Percentiles rank a stretch among this genome's conserved stretches.
Conservation (phyloP, 1,140 invertebrate genomes). For the Trichonephila inaurata region DNA sequence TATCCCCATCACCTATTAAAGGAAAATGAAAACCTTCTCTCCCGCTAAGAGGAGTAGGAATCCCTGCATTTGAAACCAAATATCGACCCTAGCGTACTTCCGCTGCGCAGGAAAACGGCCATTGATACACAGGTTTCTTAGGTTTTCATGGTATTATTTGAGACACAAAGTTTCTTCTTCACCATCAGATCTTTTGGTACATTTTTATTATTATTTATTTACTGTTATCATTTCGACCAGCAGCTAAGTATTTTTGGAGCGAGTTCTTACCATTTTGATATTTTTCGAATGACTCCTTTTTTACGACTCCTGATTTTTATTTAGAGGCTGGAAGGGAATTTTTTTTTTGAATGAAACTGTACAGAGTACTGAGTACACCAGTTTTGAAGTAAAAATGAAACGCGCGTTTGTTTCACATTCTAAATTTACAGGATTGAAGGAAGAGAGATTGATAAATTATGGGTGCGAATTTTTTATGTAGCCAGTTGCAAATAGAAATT, state of each 20-base stretch:
- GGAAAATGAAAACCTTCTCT: slow-evolving; percentile 28
- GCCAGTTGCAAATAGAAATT: not conserved
- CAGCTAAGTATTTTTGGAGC: slow-evolving; percentile 16
- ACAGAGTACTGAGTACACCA: no score
- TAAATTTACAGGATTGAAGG: not conserved
- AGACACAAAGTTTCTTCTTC: not conserved
- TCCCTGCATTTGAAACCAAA: slow-evolving; percentile 40
- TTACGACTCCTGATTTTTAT: slow-evolving; percentile 14
- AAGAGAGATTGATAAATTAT: not conserved
- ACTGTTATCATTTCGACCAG: not conserved
- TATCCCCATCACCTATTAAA: slow-evolving; percentile 1
- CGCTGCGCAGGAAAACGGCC: slow-evolving; percentile 6
- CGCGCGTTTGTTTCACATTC: slow-evolving; percentile 27
- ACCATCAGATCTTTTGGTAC: not conserved
- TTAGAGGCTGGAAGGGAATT: not conserved
- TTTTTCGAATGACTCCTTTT: slow-evolving; percentile 14
- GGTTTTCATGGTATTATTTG: slow-evolving; percentile 5
- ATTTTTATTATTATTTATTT: slow-evolving; percentile 25
- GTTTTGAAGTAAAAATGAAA: not conserved
- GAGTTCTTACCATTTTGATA: slow-evolving; percentile 4
- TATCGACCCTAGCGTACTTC: not conserved
- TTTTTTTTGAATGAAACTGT: not conserved
- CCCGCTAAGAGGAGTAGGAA: not conserved
- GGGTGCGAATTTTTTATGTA: not conserved
- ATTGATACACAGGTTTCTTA: slow-evolving; percentile 30